Conservation (phyloP, 2,113 vertebrate species). For the Okapia johnstoni region DNA sequence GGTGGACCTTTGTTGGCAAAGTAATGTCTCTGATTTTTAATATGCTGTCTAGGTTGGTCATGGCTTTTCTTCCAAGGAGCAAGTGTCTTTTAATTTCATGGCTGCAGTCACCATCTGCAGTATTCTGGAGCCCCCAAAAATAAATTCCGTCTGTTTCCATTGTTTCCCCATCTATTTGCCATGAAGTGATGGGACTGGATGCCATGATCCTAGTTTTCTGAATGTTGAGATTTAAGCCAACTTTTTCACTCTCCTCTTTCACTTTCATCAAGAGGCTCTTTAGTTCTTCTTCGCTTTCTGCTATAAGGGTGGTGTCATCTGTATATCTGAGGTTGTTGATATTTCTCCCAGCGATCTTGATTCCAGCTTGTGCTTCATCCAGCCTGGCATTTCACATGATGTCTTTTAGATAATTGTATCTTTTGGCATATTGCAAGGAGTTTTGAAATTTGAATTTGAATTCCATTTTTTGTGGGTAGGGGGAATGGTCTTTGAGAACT, state of each 20-base stretch:
- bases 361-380: not conserved
- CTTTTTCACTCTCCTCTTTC: not conserved
- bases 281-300: not conserved
- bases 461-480: not conserved
- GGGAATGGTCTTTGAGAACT: conserved; percentile 28
- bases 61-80: not conserved
- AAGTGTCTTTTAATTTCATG: not conserved
- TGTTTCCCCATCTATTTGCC: not conserved
- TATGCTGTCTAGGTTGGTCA: not conserved
- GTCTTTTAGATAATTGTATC: conserved; percentile 11
- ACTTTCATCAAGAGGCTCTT: not conserved
- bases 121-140: not conserved
- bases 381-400: not conserved
- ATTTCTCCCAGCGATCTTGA: not conserved
- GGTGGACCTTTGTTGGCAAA: not conserved
- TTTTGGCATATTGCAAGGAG: conserved; percentile 22
- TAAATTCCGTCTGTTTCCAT: not conserved
- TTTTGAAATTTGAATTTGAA: conserved; percentile 51
- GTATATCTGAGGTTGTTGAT: not conserved
- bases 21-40: not conserved
- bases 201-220: not conserved
- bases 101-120: not conserved
- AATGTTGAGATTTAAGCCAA: not conserved
- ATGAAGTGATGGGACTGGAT: not conserved
- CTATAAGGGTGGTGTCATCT: not conserved